phyloP scores from a whole-genome alignment of 2,797 vertebrate species.

The Phoxinus dragarum region DNA sequence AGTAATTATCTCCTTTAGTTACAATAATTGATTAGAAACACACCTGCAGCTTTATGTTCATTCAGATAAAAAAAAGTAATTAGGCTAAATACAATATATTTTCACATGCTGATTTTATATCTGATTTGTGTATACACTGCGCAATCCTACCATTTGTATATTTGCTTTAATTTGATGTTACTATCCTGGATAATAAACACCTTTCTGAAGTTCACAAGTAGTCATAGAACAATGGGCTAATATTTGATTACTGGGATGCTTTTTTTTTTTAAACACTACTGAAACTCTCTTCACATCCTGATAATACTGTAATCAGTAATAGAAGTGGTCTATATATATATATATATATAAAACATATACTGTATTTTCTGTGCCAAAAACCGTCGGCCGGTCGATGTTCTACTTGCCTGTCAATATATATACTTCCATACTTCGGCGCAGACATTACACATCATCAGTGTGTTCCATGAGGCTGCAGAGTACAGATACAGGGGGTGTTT shows the following conservation, averaged over 20 bases:
- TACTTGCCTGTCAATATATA: too few species aligned
- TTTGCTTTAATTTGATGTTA: neutral
- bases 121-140: neutral
- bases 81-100: neutral
- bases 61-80: neutral
- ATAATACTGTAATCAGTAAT: too few species aligned
- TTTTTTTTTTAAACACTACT: too few species aligned
- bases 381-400: too few species aligned
- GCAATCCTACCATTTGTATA: neutral
- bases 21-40: neutral
- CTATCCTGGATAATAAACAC: neutral
- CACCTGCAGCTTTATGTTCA: neutral
- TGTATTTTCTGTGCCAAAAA: too few species aligned
- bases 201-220: neutral
- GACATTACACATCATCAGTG: too few species aligned
- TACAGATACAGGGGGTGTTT: too few species aligned
- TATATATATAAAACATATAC: too few species aligned
- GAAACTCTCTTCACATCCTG: too few species aligned
- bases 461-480: too few species aligned
- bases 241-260: neutral
- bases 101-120: neutral
- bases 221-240: neutral
- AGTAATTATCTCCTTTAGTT: neutral
- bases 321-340: too few species aligned
- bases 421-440: too few species aligned